phyloP scores from a whole-genome alignment of 1,140 invertebrate genomes.

The Eriosoma lanigerum region DNA sequence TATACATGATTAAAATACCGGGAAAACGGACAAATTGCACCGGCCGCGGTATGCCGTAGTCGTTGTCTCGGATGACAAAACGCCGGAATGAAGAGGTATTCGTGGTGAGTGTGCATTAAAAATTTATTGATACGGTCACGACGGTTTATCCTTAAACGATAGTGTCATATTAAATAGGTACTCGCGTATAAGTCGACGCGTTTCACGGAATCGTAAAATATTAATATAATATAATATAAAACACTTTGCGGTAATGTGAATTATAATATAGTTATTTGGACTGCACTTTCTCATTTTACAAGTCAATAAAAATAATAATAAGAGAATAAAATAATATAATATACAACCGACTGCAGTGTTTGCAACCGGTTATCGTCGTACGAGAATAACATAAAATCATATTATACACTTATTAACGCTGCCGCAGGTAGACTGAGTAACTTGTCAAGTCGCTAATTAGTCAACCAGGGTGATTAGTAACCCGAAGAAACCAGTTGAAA shows the following conservation, averaged over 20 bases:
- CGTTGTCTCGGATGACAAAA: not conserved
- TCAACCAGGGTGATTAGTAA: constrained; percentile 42
- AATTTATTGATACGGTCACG: not conserved
- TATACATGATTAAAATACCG: too few relatives aligned
- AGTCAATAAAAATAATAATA: constrained; percentile 36
- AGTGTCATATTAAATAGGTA: not conserved
- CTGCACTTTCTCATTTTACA: constrained; percentile 46
- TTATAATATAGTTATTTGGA: too few relatives aligned
- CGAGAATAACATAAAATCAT: not conserved
- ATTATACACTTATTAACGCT: too few relatives aligned
- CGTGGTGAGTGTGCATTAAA: not conserved
- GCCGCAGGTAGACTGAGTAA: not conserved
- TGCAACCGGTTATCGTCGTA: constrained; percentile 32
- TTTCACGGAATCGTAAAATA: constrained; percentile 11
- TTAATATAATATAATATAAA: not conserved
- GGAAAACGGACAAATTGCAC: not conserved
- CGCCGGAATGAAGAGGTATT: not conserved
- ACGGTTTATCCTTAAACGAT: not conserved
- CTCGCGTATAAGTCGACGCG: not conserved
- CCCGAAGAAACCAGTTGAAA: constrained; percentile 24
- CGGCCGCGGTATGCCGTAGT: not conserved
- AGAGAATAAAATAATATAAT: not conserved
- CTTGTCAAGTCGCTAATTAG: constrained; percentile 50
- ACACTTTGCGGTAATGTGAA: not conserved
- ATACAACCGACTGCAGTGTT: not conserved